Evolutionary conservation across 2,113 vertebrate genomes (phyloP).

Genomic region (Jacana jacana): DNA sequence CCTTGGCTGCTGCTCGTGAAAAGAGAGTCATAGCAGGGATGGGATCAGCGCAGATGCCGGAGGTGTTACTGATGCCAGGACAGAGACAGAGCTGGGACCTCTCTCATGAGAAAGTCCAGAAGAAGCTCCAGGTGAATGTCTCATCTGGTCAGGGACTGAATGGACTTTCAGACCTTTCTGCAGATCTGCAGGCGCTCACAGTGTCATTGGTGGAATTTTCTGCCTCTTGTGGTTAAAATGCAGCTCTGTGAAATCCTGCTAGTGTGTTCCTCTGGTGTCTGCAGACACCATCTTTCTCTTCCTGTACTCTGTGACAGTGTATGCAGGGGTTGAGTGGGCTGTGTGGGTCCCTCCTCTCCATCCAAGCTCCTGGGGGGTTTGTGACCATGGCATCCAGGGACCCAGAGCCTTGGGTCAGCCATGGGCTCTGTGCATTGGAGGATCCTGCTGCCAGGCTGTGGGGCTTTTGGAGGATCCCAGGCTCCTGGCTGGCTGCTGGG

Average conservation of each 20-base stretch:
- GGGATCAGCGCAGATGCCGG: too few species aligned
- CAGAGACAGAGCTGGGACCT: not conserved
- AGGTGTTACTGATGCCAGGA: not conserved
- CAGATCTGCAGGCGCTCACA: fast-evolving
- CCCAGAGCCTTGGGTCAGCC: not conserved
- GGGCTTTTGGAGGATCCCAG: not conserved
- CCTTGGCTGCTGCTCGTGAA: constrained; percentile 88
- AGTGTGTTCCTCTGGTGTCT: not conserved
- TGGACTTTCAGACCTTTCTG: not conserved
- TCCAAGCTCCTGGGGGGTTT: not conserved
- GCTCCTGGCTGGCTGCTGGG: fast-evolving
- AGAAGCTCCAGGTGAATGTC: not conserved
- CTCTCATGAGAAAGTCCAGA: not conserved
- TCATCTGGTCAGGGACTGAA: not conserved
- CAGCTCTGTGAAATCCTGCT: not conserved
- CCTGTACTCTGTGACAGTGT: not conserved
- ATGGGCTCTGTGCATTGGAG: not conserved
- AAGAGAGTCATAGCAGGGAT: constrained; percentile 9
- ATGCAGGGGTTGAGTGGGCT: fast-evolving
- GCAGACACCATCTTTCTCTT: not conserved
- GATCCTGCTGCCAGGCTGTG: not conserved
- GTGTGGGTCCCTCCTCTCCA: not conserved
- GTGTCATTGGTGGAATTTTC: not conserved
- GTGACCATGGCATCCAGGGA: not conserved
- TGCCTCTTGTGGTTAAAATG: not conserved